Percentiles rank a stretch among this genome's conserved stretches.
Evolutionary conservation across 2,113 vertebrate genomes (phyloP).

Genomic region (Hydropotes inermis): DNA sequence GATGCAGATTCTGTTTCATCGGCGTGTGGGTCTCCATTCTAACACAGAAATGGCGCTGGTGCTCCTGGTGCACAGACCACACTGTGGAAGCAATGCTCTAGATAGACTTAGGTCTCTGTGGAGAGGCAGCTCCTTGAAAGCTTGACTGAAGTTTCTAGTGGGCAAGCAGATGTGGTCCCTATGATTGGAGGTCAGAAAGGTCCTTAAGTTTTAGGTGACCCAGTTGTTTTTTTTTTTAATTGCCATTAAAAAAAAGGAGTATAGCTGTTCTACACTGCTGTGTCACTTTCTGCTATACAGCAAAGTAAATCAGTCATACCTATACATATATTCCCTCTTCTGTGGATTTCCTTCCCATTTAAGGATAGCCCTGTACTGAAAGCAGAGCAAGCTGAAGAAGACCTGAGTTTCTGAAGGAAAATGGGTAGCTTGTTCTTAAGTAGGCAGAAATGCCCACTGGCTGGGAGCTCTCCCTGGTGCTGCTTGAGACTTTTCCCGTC

Average conservation of each 20-base stretch:
- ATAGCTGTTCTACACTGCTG: background rate
- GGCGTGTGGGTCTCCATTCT: background rate
- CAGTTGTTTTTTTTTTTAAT: background rate
- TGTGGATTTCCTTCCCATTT: background rate
- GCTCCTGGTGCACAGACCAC: background rate
- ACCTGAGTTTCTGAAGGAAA: background rate
- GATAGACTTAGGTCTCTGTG: background rate
- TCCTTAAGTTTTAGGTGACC: background rate
- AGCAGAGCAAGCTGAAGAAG: background rate
- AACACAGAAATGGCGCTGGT: background rate
- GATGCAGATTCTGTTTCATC: background rate
- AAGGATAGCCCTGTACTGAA: background rate
- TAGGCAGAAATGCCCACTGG: fast-evolving
- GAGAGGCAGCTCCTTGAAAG: background rate
- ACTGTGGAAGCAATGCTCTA: background rate
- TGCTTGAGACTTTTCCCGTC: background rate
- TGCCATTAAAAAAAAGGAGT: background rate
- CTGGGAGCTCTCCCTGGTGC: constrained; percentile 45
- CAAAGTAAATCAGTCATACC: background rate
- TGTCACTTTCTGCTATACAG: background rate
- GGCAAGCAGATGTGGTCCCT: background rate
- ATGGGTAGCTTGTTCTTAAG: background rate
- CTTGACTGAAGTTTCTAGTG: background rate
- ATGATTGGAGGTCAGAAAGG: background rate
- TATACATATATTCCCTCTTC: background rate